Evolutionary conservation across 2,888 invertebrate species (phyloP).

Genomic region (Polylopha cassiicola): DNA sequence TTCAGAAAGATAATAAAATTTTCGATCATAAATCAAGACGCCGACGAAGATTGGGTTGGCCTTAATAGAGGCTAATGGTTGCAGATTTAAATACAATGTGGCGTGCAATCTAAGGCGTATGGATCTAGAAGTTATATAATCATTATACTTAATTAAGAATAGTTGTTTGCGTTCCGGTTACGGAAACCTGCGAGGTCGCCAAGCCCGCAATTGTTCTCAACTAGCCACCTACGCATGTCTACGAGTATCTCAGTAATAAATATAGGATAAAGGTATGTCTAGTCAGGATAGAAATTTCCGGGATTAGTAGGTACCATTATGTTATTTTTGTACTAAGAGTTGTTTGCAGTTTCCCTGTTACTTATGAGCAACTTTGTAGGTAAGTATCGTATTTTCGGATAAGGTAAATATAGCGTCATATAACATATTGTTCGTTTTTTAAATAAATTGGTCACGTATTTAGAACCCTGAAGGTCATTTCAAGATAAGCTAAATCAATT

Average conservation of each 20-base stretch:
- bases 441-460: slow-evolving; percentile 40
- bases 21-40: slow-evolving; percentile 4
- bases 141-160: slow-evolving; percentile 12
- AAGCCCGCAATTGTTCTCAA: slow-evolving; percentile 29
- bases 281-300: no score
- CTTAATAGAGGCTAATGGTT: slow-evolving; percentile 15
- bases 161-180: slow-evolving; percentile 23
- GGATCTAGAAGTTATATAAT: slow-evolving; percentile 5
- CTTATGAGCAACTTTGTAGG: no score
- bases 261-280: no score
- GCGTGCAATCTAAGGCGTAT: slow-evolving; percentile 4
- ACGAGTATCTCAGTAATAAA: no score
- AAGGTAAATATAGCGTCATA: no score
- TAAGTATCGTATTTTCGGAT: no score
- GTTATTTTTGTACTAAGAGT: no score
- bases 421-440: no score
- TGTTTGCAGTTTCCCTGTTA: no score
- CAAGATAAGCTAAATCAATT: slow-evolving; percentile 21
- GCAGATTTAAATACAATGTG: slow-evolving; percentile 3
- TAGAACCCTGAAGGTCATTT: slow-evolving; percentile 25
- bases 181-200: slow-evolving; percentile 36
- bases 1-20: slow-evolving; percentile 5
- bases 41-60: slow-evolving; percentile 4
- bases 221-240: slow-evolving; percentile 30
- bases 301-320: no score